phyloP scores from a whole-genome alignment of 2,888 invertebrate genomes.

The Nomada fucata region DNA sequence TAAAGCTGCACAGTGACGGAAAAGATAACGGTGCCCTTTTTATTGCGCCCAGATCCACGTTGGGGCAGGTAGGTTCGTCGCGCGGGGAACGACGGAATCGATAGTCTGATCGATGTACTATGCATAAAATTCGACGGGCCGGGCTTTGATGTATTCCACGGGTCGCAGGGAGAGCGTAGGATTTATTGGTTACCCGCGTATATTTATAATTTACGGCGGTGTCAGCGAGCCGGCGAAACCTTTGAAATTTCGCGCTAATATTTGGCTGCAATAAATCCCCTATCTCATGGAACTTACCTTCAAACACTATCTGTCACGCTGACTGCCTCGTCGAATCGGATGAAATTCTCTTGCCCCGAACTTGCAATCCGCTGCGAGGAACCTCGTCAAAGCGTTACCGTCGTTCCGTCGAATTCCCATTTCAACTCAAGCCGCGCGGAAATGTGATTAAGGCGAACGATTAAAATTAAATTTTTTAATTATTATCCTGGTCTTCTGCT shows the following conservation, averaged over 20 bases:
- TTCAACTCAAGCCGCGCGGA: constrained; percentile 21
- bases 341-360: not conserved
- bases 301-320: constrained; percentile 31
- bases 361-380: not conserved
- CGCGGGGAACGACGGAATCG: not conserved
- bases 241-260: constrained; percentile 54
- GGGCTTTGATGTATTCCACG: constrained; percentile 42
- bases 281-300: constrained; percentile 41
- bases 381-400: not conserved
- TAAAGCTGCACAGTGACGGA: not conserved
- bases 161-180: constrained; percentile 38
- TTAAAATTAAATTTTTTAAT: constrained; percentile 74
- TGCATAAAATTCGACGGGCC: constrained; percentile 29
- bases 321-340: not conserved
- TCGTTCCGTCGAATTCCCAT: not conserved
- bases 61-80: not conserved
- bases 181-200: constrained; percentile 51
- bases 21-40: not conserved
- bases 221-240: constrained; percentile 43
- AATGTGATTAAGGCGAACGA: constrained; percentile 68
- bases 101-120: constrained; percentile 37
- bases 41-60: not conserved
- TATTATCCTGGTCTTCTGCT: constrained; percentile 64
- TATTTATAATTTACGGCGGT: constrained; percentile 57
- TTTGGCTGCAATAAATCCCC: constrained; percentile 50